A percentile compares a stretch with the other conserved stretches of the same genome.
Evolutionary conservation across 1,140 invertebrate genomes (phyloP).

Genomic region (Phocides pigmalion): DNA sequence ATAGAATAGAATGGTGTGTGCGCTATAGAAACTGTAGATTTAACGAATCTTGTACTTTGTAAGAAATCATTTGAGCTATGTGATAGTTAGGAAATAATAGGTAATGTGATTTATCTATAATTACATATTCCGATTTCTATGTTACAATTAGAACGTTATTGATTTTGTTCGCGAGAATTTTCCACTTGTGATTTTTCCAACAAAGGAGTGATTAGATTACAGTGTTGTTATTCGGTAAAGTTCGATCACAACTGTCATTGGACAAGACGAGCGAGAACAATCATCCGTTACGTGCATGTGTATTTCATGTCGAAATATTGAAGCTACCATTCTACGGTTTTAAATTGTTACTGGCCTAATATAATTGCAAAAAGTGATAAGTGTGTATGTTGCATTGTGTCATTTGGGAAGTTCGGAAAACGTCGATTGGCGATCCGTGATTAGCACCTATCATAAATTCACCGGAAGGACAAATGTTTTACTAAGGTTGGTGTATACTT

Average conservation of each 20-base stretch:
- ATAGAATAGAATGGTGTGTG: background rate
- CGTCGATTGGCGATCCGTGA: slow-evolving; percentile 50
- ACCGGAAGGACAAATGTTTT: slow-evolving; percentile 77
- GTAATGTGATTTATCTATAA: background rate
- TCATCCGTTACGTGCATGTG: slow-evolving; percentile 73
- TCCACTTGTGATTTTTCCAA: slow-evolving; percentile 53
- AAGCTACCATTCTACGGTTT: background rate
- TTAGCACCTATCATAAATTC: slow-evolving; percentile 56
- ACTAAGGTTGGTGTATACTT: slow-evolving; percentile 66
- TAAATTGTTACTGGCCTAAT: slow-evolving; percentile 38
- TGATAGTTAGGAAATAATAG: slow-evolving; percentile 5
- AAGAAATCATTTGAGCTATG: background rate
- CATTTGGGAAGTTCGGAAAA: slow-evolving; percentile 48
- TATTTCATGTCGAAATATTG: slow-evolving; percentile 52
- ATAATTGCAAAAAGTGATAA: slow-evolving; percentile 49
- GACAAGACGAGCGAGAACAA: slow-evolving; percentile 63
- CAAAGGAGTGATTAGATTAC: slow-evolving; percentile 54
- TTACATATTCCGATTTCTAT: background rate
- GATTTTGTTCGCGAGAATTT: slow-evolving; percentile 62
- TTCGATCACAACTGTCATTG: slow-evolving; percentile 68
- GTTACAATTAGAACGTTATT: slow-evolving; percentile 45
- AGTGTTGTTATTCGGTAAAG: slow-evolving; percentile 58
- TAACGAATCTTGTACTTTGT: background rate
- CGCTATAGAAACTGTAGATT: background rate
- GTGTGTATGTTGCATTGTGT: slow-evolving; percentile 49